Evolutionary conservation across 2,888 invertebrate genomes (phyloP), one percentile per base, ranked within the genome.

Genomic region (Prenolepis imparis): DNA sequence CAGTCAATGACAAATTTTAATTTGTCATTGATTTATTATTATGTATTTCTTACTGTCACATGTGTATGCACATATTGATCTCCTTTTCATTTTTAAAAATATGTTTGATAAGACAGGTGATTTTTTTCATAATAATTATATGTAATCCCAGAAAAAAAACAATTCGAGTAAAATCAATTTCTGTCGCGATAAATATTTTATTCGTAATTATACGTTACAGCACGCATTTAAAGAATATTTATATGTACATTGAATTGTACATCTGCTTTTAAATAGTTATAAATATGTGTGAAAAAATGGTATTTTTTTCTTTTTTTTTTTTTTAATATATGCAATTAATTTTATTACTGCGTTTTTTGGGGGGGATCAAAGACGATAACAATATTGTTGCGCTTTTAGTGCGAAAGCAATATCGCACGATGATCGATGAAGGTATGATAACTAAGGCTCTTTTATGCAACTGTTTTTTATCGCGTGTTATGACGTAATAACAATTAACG

Each of bases 1-100:
- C 61, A 75, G 44, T 41, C 66, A 32, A 52, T 21, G 59, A n/a
- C n/a, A n/a, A n/a, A n/a, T 59, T 55, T 81, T 72, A 83, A 86
- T 83, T 57, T 39, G 44, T 39, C 55, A 24, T 24, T 82, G 67
- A 67, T 64, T 41, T 44, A 24, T 59, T 39, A 39, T 44, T 41
- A 75, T 78, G 2, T 52, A 52, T 52, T 52, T 52, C n/a, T 82
- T 57, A 41, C 12, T 21, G 28, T 21, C 4, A 44, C 36, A 28
- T 15, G 8, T 8, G 15, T 75, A 24, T 55, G 72, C 57, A 44
- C 24, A 68, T 55, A 63, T 55, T 2, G 32, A 63, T 74, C 5
- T 9, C 5, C 15, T 15, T 44, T 64, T 64, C 0, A 1, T 66
- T 21, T n/a, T 1, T 15, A 64, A 15, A 48, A 32, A 12, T 32